These are phyloP conservation scores for Crocidura indochinensis DNA, from an alignment of 2,797 vertebrate genomes.

Conservation along the genomic window DNA sequence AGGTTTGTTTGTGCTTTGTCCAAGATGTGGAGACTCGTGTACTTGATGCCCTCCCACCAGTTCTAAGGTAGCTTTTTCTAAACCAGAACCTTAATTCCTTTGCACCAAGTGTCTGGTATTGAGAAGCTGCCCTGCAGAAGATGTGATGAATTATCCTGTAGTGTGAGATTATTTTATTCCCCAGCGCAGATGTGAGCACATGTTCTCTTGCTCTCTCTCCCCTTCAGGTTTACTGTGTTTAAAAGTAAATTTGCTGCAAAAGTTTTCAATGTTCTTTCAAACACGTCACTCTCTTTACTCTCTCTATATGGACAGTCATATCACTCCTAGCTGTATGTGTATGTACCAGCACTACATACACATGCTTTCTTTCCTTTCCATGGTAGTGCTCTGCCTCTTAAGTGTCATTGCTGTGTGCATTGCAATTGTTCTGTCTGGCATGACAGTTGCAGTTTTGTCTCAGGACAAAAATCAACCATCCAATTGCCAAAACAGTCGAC, in stretches of 20 bases:
- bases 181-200: conserved; percentile 49
- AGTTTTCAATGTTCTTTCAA: conserved; percentile 90
- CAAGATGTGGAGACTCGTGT: conserved; percentile 89
- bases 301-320: conserved; percentile 40
- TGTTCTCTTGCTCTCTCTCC: not conserved
- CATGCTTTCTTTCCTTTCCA: conserved; percentile 86
- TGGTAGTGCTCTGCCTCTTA: conserved; percentile 91
- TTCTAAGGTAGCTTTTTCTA: conserved; percentile 88
- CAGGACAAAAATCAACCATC: conserved; percentile 90
- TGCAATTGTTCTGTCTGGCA: conserved; percentile 91
- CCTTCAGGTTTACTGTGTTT: conserved; percentile 90
- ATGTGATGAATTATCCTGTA: conserved; percentile 90
- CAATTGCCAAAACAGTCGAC: conserved; percentile 92
- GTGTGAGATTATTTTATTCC: conserved; percentile 87
- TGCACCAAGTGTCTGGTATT: conserved; percentile 92
- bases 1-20: conserved; percentile 92
- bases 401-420: conserved; percentile 90
- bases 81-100: conserved; percentile 90
- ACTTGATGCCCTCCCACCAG: conserved; percentile 89
- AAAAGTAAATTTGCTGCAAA: conserved; percentile 86
- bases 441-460: conserved; percentile 89
- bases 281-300: conserved; percentile 64
- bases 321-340: conserved; percentile 84
- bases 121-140: conserved; percentile 91
- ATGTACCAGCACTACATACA: conserved; percentile 86